Evolutionary conservation across 1,140 invertebrate genomes (phyloP).

Genomic region (Phortica variegata): DNA sequence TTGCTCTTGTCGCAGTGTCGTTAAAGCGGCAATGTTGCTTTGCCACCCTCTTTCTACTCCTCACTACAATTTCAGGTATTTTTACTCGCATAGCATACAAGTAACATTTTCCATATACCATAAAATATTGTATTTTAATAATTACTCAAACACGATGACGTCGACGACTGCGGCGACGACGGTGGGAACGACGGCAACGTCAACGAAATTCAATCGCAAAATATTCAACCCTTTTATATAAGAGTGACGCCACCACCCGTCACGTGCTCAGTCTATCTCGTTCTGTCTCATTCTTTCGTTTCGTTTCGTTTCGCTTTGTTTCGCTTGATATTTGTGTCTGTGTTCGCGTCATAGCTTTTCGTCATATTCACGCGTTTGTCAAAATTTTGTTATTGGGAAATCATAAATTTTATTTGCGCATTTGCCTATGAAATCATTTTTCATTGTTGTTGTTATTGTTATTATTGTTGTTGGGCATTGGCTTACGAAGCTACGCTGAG

Average conservation of each 20-base stretch:
- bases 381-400: slow-evolving; percentile 8
- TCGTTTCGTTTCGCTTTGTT: neutral
- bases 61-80: slow-evolving; percentile 3
- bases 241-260: neutral
- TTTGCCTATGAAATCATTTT: neutral
- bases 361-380: neutral
- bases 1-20: slow-evolving; percentile 13
- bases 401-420: slow-evolving; percentile 1
- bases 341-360: neutral
- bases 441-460: neutral
- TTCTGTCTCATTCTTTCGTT: neutral
- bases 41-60: slow-evolving; percentile 23
- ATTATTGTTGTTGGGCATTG: slow-evolving; percentile 1
- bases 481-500: neutral
- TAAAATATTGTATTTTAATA: no score
- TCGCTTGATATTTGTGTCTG: slow-evolving; percentile 4
- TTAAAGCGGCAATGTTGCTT: slow-evolving; percentile 11
- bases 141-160: slow-evolving; percentile 24
- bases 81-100: slow-evolving; percentile 9
- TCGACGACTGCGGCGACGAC: slow-evolving; percentile 7
- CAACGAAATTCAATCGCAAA: slow-evolving; percentile 24
- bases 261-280: neutral
- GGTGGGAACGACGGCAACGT: slow-evolving; percentile 8
- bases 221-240: slow-evolving; percentile 26
- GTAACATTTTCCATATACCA: slow-evolving; percentile 19